Evolutionary conservation across 2,888 invertebrate species (phyloP).

Genomic region (Himalopsyche anomala): DNA sequence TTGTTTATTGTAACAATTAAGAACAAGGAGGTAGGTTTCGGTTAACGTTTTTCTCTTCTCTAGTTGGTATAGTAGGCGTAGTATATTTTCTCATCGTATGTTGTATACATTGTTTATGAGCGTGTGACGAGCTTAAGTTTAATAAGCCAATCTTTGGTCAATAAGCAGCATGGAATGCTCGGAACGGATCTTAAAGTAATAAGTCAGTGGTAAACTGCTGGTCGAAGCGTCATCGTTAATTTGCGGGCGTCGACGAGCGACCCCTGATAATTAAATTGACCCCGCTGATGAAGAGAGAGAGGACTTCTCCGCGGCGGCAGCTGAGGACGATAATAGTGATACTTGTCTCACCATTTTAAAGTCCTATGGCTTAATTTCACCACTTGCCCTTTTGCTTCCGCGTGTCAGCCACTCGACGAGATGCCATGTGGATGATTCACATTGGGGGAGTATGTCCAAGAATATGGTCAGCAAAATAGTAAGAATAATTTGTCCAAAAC

Average conservation of each 20-base stretch:
- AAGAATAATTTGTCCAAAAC: too few relatives aligned
- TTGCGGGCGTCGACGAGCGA: constrained; percentile 44
- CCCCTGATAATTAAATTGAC: constrained; percentile 63
- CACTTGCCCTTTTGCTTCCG: constrained; percentile 31
- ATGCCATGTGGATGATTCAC: background rate
- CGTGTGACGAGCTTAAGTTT: too few relatives aligned
- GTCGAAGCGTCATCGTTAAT: background rate
- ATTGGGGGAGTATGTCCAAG: background rate
- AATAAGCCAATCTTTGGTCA: too few relatives aligned
- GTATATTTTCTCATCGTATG: too few relatives aligned
- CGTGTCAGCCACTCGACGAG: background rate
- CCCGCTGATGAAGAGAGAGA: constrained; percentile 58
- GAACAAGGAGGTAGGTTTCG: too few relatives aligned
- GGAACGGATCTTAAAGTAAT: background rate
- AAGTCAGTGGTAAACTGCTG: background rate
- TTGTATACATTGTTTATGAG: too few relatives aligned
- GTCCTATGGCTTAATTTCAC: background rate
- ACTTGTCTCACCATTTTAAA: constrained; percentile 10
- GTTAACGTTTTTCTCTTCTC: too few relatives aligned
- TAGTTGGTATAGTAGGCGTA: too few relatives aligned
- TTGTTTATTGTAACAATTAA: too few relatives aligned
- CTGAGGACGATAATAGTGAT: constrained; percentile 20
- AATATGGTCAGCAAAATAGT: too few relatives aligned
- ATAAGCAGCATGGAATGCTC: background rate
- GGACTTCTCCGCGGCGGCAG: constrained; percentile 34